phyloP scores from a whole-genome alignment of 2,797 vertebrate genomes.

The Pelochelys cantorii region DNA sequence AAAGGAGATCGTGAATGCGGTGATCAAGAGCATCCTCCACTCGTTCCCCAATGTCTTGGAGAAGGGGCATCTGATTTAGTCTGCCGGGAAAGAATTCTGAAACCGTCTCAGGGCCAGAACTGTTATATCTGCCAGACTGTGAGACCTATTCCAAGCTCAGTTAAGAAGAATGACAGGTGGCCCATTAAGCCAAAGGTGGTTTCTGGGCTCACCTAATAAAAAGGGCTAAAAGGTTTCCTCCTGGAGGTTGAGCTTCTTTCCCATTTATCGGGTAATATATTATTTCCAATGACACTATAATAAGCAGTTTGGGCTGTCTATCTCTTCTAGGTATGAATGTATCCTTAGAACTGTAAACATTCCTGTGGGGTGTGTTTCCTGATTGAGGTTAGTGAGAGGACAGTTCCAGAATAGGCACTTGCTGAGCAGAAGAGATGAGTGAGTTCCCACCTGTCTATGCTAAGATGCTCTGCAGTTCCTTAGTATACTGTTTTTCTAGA shows the following conservation, averaged over 20 bases:
- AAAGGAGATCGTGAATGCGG: neutral
- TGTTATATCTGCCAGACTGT: neutral
- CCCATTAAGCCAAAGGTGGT: neutral
- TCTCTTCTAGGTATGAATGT: neutral
- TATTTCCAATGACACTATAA: neutral
- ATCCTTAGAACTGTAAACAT: neutral
- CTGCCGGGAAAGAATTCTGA: neutral
- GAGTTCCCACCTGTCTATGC: neutral
- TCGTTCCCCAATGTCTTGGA: accelerated
- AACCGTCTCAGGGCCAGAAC: neutral
- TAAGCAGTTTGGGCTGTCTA: neutral
- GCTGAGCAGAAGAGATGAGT: neutral
- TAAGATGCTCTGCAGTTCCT: neutral
- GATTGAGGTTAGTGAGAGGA: neutral
- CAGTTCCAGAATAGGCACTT: neutral
- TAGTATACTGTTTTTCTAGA: accelerated
- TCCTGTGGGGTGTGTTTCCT: neutral
- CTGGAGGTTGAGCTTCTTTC: neutral
- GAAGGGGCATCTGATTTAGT: neutral
- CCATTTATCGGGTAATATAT: neutral
- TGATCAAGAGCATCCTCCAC: neutral
- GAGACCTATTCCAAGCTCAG: neutral
- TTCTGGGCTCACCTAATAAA: neutral
- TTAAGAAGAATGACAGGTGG: neutral
- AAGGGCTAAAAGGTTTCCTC: neutral